Evolutionary conservation across 2,797 vertebrate genomes (phyloP), one percentile per base, ranked within the genome.

Genomic region (Ispidina picta): DNA sequence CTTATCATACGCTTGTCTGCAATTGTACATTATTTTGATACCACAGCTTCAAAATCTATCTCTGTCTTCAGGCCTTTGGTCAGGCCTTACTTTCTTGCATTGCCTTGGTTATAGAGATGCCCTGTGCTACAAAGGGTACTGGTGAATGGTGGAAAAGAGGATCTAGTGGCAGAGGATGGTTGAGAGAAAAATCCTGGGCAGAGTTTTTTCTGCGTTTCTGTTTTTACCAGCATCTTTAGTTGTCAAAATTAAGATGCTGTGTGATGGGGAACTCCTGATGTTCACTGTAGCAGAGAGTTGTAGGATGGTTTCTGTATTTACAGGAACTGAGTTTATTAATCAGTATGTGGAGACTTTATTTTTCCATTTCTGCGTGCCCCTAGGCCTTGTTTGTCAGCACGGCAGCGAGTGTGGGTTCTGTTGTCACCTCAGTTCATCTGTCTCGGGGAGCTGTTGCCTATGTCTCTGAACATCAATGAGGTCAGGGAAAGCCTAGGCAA

Each of bases 361-460:
- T n/a, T 28, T 13, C 25, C 0, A 0, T 12, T 7, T 1, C 1
- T 46, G n/a, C 8, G 9, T 78, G 62, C 49, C 65, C 17, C 1
- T 1, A 11, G 54, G 62, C 35, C 21, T 69, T 20, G 1, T 51
- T 76, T 51, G 37, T 68, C 62, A 56, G 39, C 43, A 1, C 19
- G 31, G 31, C 56, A 58, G 41, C 1, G 2, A 68, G 28, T 1
- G 1, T 1, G 2, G 31, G 6, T 64, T 66, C 29, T 0, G 0
- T 46, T 16, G 10, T 56, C 23, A 43, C 22, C 29, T 49, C 3
- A 1, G 15, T 46, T 72, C 39, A 3, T 37, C 23, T 51, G 31
- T 20, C 70, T 72, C 5, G 0, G 41, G 58, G 33, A 70, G 35
- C 60, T 74, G 48, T 56, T 63, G 60, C 64, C 49, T 54, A 8